These are phyloP conservation scores for Chloroceryle inda DNA, from an alignment of 2,797 vertebrate species.

Conservation along the genomic window DNA sequence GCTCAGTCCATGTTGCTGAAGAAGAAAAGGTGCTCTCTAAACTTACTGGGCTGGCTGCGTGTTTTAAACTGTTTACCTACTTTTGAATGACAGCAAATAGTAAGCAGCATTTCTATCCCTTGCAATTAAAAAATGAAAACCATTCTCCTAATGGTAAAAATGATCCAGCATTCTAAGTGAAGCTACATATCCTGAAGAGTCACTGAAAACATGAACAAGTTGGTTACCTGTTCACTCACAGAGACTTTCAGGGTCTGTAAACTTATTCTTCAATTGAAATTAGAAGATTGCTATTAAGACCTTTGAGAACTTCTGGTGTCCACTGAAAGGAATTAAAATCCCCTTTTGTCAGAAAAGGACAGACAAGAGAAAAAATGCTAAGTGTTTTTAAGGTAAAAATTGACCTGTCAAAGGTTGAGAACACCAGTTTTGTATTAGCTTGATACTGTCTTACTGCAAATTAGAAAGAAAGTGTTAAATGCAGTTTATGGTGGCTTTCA, in stretches of 20 bases:
- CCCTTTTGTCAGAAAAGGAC: neutral
- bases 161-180: neutral
- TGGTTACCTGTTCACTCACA: neutral
- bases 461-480: neutral
- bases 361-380: neutral
- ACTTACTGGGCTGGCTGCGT: neutral
- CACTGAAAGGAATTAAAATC: neutral
- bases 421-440: neutral
- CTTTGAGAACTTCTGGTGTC: neutral
- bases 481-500: neutral
- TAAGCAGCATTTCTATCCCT: neutral
- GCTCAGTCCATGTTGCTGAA: fast-evolving
- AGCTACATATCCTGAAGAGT: neutral
- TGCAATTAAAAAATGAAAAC: neutral
- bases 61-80: neutral
- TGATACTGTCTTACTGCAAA: neutral
- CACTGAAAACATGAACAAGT: neutral
- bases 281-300: neutral
- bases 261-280: neutral
- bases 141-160: neutral
- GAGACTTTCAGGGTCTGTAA: neutral
- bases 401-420: neutral
- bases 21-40: neutral
- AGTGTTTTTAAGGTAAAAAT: neutral
- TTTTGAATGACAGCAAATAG: neutral